Evolutionary conservation across 2,113 vertebrate genomes (phyloP), one percentile per base, ranked within the genome.

Genomic region (Gavialis gangeticus): DNA sequence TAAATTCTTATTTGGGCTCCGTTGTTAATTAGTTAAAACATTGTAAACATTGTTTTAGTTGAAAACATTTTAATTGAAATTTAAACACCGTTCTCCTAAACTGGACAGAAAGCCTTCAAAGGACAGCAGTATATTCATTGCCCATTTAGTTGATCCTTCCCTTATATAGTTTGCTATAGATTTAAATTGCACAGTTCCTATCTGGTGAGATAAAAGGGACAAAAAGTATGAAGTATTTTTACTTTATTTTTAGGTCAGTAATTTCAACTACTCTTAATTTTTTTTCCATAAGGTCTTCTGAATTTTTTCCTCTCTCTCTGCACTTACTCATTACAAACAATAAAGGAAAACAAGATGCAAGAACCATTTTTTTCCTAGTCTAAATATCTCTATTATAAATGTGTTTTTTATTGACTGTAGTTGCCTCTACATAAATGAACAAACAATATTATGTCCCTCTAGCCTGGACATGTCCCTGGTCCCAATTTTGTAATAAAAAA

Each of bases 311-410:
- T 58, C 78, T 64, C 46, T 55, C 37, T 54, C 57, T 57, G 18
- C 25, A 2, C 55, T 10, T 9, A 3, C 21, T 57, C 2, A 17
- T 8, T 71, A 37, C 10, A 6, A 12, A 4, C 64, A 19, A 2
- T 22, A 2, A 25, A 27, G 59, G 37, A 1, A 2, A 56, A 18
- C 2, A 46, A 0, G 25, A 64, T 1, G 12, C 15, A 8, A 24
- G 58, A 24, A n/a, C n/a, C 64, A 6, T 13, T 76, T 46, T 4
- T 1, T 30, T n/a, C 60, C 25, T 15, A 4, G 3, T 21, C 27
- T 12, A 2, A 54, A 69, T 2, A 57, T 18, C 15, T 11, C n/a
- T 69, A 18, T 69, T 69, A 30, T 34, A 69, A 34, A 69, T 12
- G 18, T 19, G n/a, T 18, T 69, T 12, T 28, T 34, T n/a, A 30